Evolutionary conservation across 2,113 vertebrate genomes (phyloP).

Genomic region (Machaerirhynchus nigripectus): DNA sequence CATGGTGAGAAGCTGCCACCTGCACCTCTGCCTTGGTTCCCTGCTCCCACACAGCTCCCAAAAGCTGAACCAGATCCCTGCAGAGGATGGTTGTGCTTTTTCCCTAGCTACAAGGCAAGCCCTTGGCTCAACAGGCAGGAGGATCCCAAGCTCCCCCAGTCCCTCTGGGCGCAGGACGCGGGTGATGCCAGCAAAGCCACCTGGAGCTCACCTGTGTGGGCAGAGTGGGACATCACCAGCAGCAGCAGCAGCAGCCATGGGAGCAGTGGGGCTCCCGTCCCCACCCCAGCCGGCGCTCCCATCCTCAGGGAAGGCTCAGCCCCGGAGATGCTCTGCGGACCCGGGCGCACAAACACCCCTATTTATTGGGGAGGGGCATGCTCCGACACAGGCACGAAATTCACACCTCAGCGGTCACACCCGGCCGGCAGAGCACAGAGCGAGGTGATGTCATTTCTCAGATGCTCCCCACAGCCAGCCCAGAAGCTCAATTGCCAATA

Average conservation of each 20-base stretch:
- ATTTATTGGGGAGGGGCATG: neutral
- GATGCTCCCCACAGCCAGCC: neutral
- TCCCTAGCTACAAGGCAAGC: neutral
- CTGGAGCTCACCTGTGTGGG: neutral
- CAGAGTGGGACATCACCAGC: neutral
- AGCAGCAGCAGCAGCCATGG: neutral
- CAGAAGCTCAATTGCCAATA: neutral
- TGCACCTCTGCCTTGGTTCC: fast-evolving
- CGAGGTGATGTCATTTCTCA: neutral
- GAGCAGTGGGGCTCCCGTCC: neutral
- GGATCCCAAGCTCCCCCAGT: neutral
- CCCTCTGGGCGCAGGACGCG: fast-evolving
- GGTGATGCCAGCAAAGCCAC: neutral
- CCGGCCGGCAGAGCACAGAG: neutral
- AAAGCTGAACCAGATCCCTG: neutral
- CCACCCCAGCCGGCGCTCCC: neutral
- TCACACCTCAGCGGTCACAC: neutral
- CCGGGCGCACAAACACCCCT: fast-evolving
- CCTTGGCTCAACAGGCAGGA: neutral
- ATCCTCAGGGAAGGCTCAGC: neutral
- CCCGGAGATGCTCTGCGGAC: fast-evolving
- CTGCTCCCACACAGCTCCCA: neutral
- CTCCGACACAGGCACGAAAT: fast-evolving
- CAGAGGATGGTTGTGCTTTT: fast-evolving
- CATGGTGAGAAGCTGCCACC: fast-evolving